A percentile compares a stretch with the other conserved stretches of the same genome.
Conservation (phyloP, 1,140 invertebrate species). For the Oreohelix idahoensis region DNA sequence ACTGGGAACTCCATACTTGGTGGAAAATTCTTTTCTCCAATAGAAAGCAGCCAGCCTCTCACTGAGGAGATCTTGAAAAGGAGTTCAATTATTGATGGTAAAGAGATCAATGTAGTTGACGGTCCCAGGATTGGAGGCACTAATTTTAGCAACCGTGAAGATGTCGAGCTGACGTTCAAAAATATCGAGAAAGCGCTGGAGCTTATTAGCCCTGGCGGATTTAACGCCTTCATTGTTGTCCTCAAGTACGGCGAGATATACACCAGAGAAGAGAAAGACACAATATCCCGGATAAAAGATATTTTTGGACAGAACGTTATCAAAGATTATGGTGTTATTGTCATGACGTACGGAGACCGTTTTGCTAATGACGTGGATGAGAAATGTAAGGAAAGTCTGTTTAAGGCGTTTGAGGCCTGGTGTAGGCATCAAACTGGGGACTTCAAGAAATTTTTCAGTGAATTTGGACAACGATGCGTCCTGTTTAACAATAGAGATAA, state of each 20-base stretch:
- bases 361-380: no score
- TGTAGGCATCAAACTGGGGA: not conserved
- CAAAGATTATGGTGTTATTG: conserved; percentile 5
- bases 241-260: not conserved
- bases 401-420: not conserved
- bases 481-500: conserved; percentile 12
- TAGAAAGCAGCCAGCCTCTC: no score
- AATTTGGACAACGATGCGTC: not conserved
- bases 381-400: not conserved
- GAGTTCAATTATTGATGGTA: not conserved
- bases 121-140: no score
- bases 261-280: conserved; percentile 1
- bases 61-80: not conserved
- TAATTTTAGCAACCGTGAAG: not conserved
- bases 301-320: not conserved
- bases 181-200: not conserved
- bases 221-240: not conserved
- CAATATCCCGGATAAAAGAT: not conserved
- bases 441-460: not conserved
- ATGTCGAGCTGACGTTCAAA: not conserved
- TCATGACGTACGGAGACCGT: not conserved
- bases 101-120: no score
- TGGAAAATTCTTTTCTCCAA: not conserved
- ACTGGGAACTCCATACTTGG: conserved; percentile 7
- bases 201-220: no score